Evolutionary conservation across 2,888 invertebrate genomes (phyloP), one percentile per base, ranked within the genome.

Genomic region (Ctenicera cuprea): DNA sequence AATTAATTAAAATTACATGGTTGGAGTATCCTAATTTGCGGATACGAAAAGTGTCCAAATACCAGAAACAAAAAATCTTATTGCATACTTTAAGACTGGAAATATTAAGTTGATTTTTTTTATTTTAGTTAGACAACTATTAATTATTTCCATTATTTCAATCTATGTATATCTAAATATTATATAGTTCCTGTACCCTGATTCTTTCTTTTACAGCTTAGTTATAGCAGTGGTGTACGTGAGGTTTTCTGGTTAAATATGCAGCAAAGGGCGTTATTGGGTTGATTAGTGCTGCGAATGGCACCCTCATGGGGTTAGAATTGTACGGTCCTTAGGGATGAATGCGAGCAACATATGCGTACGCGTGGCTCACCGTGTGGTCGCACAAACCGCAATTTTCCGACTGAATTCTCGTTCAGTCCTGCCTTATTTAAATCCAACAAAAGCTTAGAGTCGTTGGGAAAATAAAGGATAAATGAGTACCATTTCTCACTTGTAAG

Each of bases 281-380:
- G 79, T 78, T 82, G 79, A 82, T 82, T 82, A 81, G 79, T 74
- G 75, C 78, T 79, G 71, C 76, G 78, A 77, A 79, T 71, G 76
- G 76, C 79, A 76, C 80, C 80, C 80, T 79, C 78, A 41, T 68
- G 54, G 72, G 79, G 77, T 73, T 80, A 45, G 75, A 79, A 78
- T 75, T 75, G 52, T 76, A 41, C 66, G 65, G 74, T 76, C 73
- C 77, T 71, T 79, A 77, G 78, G 73, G 77, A 80, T 79, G 80
- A 80, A 81, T 75, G 70, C 41, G 76, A 80, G 79, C 79, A 80
- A 76, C 80, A 78, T 78, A 78, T 77, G 78, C 71, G 78, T 54
- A 78, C 81, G 82, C 79, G 82, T 82, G 82, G 77, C 82, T 77
- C 80, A 77, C 78, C 76, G 78, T 81, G 81, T 75, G 80, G 81